Conservation (phyloP, 2,888 invertebrate genomes). For the Tenthredo mesomela region DNA sequence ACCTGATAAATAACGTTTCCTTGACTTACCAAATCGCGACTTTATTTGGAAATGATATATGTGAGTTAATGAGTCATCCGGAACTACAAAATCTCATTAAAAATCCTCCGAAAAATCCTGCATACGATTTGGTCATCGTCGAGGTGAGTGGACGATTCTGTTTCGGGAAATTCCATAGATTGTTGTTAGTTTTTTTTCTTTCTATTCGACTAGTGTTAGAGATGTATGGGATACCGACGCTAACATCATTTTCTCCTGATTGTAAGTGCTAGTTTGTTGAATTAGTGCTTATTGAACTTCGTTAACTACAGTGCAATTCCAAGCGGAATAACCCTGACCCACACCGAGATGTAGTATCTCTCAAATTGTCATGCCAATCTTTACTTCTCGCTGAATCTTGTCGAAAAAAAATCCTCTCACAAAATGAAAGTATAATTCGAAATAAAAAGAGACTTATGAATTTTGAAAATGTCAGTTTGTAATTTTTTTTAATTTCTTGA, state of each 20-base stretch:
- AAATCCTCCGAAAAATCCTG: constrained; percentile 23
- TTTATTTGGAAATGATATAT: constrained; percentile 48
- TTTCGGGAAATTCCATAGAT: background rate
- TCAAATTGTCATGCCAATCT: too few species aligned
- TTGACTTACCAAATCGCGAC: background rate
- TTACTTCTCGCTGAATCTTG: too few species aligned
- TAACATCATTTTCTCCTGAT: background rate
- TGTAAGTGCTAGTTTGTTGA: too few species aligned
- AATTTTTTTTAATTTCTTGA: too few species aligned
- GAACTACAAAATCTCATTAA: constrained; percentile 61
- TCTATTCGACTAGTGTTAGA: background rate
- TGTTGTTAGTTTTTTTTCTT: background rate
- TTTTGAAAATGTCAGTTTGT: too few species aligned
- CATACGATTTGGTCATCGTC: constrained; percentile 51
- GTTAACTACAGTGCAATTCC: too few species aligned
- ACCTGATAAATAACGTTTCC: background rate
- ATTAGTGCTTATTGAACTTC: too few species aligned
- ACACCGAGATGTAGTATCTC: too few species aligned
- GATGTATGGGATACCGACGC: background rate
- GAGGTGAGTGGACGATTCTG: constrained; percentile 46
- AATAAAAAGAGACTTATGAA: too few species aligned
- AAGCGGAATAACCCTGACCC: too few species aligned
- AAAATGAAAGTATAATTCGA: too few species aligned
- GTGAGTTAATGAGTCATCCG: constrained; percentile 60
- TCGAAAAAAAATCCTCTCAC: too few species aligned